These are phyloP conservation scores for Phrynocephalus forsythii DNA, from an alignment of 2,797 vertebrate species.

Conservation along the genomic window DNA sequence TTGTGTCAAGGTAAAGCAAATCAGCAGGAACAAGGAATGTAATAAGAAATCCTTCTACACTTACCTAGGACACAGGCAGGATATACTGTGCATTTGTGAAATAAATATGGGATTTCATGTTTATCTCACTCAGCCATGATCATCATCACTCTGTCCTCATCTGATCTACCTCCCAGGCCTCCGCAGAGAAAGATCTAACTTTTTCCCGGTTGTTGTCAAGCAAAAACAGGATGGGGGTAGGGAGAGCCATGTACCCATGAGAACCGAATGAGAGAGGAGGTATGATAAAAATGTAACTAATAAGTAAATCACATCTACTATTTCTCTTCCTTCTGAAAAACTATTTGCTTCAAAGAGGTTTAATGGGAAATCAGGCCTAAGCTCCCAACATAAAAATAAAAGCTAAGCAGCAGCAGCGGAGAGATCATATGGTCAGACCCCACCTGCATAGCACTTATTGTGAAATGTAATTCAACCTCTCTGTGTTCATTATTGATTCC, in stretches of 20 bases:
- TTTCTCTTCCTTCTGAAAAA: background rate
- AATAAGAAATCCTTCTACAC: too few species aligned
- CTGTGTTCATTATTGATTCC: background rate
- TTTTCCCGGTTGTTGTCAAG: too few species aligned
- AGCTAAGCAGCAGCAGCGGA: background rate
- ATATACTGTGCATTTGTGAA: background rate
- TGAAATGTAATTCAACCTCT: conserved; percentile 22
- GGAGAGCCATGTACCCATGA: too few species aligned
- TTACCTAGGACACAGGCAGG: background rate
- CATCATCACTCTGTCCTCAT: too few species aligned
- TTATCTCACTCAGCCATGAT: too few species aligned
- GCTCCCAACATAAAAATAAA: background rate
- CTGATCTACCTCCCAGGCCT: too few species aligned
- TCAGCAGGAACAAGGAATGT: too few species aligned
- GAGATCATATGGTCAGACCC: background rate
- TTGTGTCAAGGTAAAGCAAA: too few species aligned
- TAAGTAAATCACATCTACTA: background rate
- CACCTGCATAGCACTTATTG: background rate
- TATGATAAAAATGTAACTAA: too few species aligned
- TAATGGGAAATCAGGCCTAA: background rate
- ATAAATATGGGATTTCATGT: background rate
- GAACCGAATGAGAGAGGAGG: background rate
- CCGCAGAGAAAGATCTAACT: too few species aligned
- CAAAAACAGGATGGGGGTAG: too few species aligned
- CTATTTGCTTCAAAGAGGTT: background rate